phyloP scores from a whole-genome alignment of 2,797 vertebrate species.

The Acanthopagrus latus region DNA sequence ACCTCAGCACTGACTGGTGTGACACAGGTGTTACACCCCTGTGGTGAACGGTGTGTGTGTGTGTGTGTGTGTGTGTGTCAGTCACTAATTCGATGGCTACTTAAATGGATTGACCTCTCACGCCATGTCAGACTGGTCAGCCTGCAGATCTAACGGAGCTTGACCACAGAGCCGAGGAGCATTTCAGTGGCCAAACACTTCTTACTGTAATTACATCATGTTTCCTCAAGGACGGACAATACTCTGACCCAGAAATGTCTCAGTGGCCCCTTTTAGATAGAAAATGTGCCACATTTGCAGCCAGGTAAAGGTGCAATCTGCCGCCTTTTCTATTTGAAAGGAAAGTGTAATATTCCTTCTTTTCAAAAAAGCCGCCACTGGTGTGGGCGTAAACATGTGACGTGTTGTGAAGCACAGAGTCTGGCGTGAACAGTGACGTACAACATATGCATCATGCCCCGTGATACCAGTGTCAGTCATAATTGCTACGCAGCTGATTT shows the following conservation, averaged over 20 bases:
- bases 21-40: neutral
- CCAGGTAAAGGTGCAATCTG: too few relatives aligned
- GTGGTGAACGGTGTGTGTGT: neutral
- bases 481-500: too few relatives aligned
- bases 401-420: too few relatives aligned
- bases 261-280: too few relatives aligned
- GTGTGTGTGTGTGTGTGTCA: neutral
- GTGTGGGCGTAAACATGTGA: too few relatives aligned
- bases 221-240: neutral
- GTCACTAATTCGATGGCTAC: slow-evolving; percentile 47
- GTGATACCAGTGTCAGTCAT: too few relatives aligned
- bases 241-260: neutral
- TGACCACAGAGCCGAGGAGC: slow-evolving; percentile 28
- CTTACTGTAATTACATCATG: slow-evolving; percentile 3
- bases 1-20: neutral
- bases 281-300: too few relatives aligned
- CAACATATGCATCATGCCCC: too few relatives aligned
- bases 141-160: slow-evolving; percentile 24
- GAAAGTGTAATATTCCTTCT: too few relatives aligned
- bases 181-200: slow-evolving; percentile 14
- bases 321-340: too few relatives aligned
- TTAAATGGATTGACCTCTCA: slow-evolving; percentile 74
- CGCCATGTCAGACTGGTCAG: slow-evolving; percentile 57
- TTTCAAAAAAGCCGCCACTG: too few relatives aligned
- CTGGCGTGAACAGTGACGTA: too few relatives aligned